Evolutionary conservation across 2,113 vertebrate genomes (phyloP), one percentile per base, ranked within the genome.

Genomic region (Strix aluco): DNA sequence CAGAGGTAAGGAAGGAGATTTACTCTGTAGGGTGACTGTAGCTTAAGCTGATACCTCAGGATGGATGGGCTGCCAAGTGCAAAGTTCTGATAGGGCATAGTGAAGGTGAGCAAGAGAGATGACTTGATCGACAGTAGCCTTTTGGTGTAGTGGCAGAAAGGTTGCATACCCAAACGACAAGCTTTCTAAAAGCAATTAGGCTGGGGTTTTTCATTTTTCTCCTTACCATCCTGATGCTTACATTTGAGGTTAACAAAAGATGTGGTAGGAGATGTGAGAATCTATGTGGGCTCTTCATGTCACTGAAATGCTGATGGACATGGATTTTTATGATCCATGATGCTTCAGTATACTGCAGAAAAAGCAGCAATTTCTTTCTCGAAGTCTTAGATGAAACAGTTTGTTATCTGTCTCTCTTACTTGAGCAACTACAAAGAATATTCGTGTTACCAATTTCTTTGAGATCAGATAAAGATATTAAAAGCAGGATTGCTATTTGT

Each of bases 131-230:
- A 1, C 57, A 15, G 11, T 62, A 32, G 9, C 25, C 9, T 86
- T 82, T 73, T 81, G 46, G 11, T 66, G 34, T 62, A 52, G 54
- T n/a, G 34, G 22, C 29, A 70, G 42, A 80, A 51, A 55, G 38
- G n/a, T 70, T 52, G 34, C 1, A 0, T 65, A 62, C 36, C 46
- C 14, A 19, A 62, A 78, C 19, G 0, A 2, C 8, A 55, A 27
- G 30, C 10, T 70, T 84, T 66, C 54, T 62, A 5, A 74, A 73
- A 54, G 10, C 15, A 38, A 0, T 46, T 74, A n/a, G 46, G 12
- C 38, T 85, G 27, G 2, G 1, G 3, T 49, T 36, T 52, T 62
- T 6, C 0, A 10, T 57, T 86, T 77, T 70, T 81, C 22, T 80
- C 26, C 22, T 58, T 81, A 29, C 11, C 32, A 21, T 65, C 20